Conservation (phyloP, 2,113 vertebrate species). For the Rhodinocichla rosea region DNA sequence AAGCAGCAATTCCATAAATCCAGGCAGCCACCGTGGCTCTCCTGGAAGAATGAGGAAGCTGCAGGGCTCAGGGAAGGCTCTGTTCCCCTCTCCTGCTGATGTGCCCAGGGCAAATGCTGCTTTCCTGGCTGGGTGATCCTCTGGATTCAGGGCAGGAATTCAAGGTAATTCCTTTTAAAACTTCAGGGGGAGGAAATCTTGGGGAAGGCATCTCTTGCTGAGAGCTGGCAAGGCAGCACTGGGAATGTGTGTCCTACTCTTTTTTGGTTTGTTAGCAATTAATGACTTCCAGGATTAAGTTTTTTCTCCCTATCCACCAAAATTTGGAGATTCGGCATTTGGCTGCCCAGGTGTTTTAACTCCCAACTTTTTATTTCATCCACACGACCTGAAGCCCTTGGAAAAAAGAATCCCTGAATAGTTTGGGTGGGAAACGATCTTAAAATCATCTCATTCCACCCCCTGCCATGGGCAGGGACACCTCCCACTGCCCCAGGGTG, state of each 20-base stretch:
- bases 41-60: slow-evolving; percentile 26
- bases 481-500: rapidly evolving
- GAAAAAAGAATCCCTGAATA: not conserved
- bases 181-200: not conserved
- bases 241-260: not conserved
- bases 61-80: not conserved
- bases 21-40: not conserved
- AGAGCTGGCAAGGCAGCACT: not conserved
- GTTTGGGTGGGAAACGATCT: not conserved
- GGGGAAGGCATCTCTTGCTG: not conserved
- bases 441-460: not conserved
- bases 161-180: slow-evolving; percentile 5
- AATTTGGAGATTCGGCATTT: not conserved
- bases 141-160: not conserved
- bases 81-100: not conserved
- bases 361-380: not conserved
- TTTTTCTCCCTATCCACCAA: not conserved
- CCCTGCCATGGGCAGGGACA: not conserved
- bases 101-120: not conserved
- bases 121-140: not conserved
- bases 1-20: slow-evolving; percentile 35
- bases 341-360: not conserved
- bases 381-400: rapidly evolving
- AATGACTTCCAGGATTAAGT: rapidly evolving
- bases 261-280: not conserved